These are phyloP conservation scores for Lathronympha strigana DNA, from an alignment of 2,888 invertebrate genomes.

Conservation along the genomic window DNA sequence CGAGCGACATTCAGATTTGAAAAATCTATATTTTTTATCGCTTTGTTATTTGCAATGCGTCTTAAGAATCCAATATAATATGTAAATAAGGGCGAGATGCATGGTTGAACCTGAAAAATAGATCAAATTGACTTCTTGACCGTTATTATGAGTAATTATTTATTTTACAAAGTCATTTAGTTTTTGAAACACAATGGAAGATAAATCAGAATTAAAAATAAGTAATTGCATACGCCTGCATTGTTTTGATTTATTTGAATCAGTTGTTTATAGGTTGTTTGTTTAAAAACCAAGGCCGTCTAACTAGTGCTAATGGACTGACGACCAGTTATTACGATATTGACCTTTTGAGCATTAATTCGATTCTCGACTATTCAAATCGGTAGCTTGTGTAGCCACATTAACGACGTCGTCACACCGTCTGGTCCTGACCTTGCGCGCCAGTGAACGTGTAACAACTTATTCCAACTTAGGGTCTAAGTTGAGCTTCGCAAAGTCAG, in stretches of 20 bases:
- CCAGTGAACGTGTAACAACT: slow-evolving; percentile 60
- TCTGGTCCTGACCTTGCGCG: slow-evolving; percentile 69
- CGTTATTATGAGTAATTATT: background rate
- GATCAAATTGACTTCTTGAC: too few species aligned
- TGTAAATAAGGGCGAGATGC: too few species aligned
- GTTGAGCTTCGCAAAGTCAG: slow-evolving; percentile 22
- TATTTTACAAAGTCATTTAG: background rate
- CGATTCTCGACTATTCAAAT: slow-evolving; percentile 54
- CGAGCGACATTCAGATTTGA: too few species aligned
- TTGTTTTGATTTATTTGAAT: slow-evolving; percentile 15
- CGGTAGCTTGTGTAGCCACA: slow-evolving; percentile 48
- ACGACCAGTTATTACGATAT: slow-evolving; percentile 46
- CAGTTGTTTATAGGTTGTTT: slow-evolving; percentile 7
- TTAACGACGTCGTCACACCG: slow-evolving; percentile 52
- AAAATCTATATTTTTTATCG: too few species aligned
- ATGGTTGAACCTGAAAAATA: too few species aligned
- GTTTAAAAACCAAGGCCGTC: slow-evolving; percentile 29
- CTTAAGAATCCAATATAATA: too few species aligned
- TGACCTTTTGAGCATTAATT: slow-evolving; percentile 50
- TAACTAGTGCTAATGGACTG: slow-evolving; percentile 25
- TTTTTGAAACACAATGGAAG: background rate
- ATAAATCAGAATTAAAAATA: background rate
- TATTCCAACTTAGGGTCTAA: slow-evolving; percentile 41
- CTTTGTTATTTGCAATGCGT: too few species aligned
- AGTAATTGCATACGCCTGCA: background rate